Evolutionary conservation across 2,888 invertebrate species (phyloP).

Genomic region (Sthenelais limicola): DNA sequence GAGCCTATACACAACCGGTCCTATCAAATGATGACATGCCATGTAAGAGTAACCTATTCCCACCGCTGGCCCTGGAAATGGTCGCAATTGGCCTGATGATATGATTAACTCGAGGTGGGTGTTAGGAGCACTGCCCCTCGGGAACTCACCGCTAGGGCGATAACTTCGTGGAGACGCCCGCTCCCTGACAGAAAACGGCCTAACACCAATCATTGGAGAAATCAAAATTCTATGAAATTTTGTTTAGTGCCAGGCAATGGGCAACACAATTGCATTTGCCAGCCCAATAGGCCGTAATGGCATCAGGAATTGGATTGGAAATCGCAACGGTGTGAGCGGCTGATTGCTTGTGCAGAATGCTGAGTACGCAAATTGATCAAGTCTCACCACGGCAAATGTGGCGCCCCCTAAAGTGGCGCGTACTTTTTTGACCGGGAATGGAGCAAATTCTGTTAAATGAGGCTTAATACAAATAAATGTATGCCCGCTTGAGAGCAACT

Average conservation of each 20-base stretch:
- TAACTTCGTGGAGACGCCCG: not conserved
- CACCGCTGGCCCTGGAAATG: too few relatives aligned
- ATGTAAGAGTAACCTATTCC: too few relatives aligned
- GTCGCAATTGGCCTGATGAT: too few relatives aligned
- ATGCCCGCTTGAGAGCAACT: slow-evolving; percentile 11
- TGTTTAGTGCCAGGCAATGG: slow-evolving; percentile 11
- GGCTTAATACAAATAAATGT: slow-evolving; percentile 33
- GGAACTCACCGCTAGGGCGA: slow-evolving; percentile 9
- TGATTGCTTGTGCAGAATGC: too few relatives aligned
- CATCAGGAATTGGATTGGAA: slow-evolving; percentile 33
- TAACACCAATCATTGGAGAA: slow-evolving; percentile 17
- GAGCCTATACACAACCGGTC: too few relatives aligned
- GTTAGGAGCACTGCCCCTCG: not conserved
- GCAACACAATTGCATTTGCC: slow-evolving; percentile 16
- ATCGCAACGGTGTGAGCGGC: slow-evolving; percentile 1
- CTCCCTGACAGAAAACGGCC: not conserved
- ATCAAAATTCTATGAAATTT: slow-evolving; percentile 41
- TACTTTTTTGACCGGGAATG: too few relatives aligned
- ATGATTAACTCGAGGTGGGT: slow-evolving; percentile 15
- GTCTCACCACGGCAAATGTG: too few relatives aligned
- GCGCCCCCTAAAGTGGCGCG: too few relatives aligned
- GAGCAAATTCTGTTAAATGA: too few relatives aligned
- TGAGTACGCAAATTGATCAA: too few relatives aligned
- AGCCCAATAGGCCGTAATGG: slow-evolving; percentile 6
- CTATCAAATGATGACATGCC: too few relatives aligned